phyloP scores from a whole-genome alignment of 2,113 vertebrate species.

The Triplophysa rosa region DNA sequence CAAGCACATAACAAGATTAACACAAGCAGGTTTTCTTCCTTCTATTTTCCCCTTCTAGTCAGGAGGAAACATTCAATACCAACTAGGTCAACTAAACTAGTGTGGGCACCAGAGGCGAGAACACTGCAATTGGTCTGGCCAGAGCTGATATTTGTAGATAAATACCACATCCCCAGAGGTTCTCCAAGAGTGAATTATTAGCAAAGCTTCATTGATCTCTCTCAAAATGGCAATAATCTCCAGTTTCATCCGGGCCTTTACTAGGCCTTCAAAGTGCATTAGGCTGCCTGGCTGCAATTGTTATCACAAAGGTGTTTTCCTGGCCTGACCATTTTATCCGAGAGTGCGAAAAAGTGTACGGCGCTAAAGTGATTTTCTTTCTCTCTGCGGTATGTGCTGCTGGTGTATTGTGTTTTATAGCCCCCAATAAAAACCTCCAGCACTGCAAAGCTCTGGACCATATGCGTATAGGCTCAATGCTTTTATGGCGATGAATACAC shows the following conservation, averaged over 20 bases:
- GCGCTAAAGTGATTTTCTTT: slow-evolving; percentile 81
- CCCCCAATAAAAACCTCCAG: slow-evolving; percentile 68
- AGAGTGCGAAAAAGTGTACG: slow-evolving; percentile 77
- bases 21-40: slow-evolving; percentile 8
- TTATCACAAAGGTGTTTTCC: slow-evolving; percentile 79
- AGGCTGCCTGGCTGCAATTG: slow-evolving; percentile 76
- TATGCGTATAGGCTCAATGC: slow-evolving; percentile 75
- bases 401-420: slow-evolving; percentile 80
- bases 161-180: slow-evolving; percentile 76
- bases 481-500: slow-evolving; percentile 79
- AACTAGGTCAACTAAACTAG: slow-evolving; percentile 46
- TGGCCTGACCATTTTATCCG: slow-evolving; percentile 79
- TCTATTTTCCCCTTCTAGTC: slow-evolving; percentile 19
- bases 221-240: slow-evolving; percentile 77
- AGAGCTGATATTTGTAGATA: slow-evolving; percentile 74
- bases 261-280: slow-evolving; percentile 76
- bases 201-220: slow-evolving; percentile 78
- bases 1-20: slow-evolving; percentile 33
- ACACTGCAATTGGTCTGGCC: slow-evolving; percentile 59
- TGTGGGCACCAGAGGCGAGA: slow-evolving; percentile 43
- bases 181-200: slow-evolving; percentile 75
- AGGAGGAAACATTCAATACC: slow-evolving; percentile 51
- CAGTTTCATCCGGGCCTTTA: slow-evolving; percentile 78
- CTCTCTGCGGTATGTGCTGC: slow-evolving; percentile 59
- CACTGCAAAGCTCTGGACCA: slow-evolving; percentile 78